Evolutionary conservation across 2,888 invertebrate species (phyloP), one percentile per base, ranked within the genome.

Genomic region (Salticus scenicus): DNA sequence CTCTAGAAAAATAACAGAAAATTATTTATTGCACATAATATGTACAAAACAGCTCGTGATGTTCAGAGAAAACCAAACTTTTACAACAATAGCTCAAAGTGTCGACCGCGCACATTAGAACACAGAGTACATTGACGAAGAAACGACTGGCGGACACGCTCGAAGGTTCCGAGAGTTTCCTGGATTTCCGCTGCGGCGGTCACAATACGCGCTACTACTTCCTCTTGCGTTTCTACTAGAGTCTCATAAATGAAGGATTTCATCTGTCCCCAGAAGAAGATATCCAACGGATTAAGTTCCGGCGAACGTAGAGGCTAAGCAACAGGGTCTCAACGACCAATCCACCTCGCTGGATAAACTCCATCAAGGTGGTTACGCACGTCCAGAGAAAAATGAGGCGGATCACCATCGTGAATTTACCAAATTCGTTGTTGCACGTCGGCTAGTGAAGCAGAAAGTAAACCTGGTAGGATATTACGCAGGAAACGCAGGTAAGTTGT

Each of bases 161-260:
- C 37, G 37, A 37, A 37, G 37, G 10, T 37, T 42, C 33, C 33
- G 67, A 31, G 31, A 31, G 28, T 47, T 71, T 27, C 71, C 17
- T 71, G 71, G 71, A 71, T 42, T 71, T 42, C 71, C 47, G 47
- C 42, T 47, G 71, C 28, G 28, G 42, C 27, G 8, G 28, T 69
- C 8, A 69, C 37, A 37, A 37, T 33, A 27, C 37, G 27, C 37
- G 69, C 20, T 20, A 69, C 30, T 24, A 71, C 24, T 41, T 71
- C 42, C 28, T 71, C 71, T 41, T 42, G 24, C 17, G 12, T 71
- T 27, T 71, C 71, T 14, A 41, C 20, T 69, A 41, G 70, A 17
- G 70, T 70, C 70, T 70, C 20, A 70, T 71, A 47, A 71, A 71
- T 41, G 28, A 71, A 24, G n/a, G 28, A 42, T 71, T 47, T 47